Conservation (phyloP, 1,140 invertebrate genomes). For the Drosophila suzukii region DNA sequence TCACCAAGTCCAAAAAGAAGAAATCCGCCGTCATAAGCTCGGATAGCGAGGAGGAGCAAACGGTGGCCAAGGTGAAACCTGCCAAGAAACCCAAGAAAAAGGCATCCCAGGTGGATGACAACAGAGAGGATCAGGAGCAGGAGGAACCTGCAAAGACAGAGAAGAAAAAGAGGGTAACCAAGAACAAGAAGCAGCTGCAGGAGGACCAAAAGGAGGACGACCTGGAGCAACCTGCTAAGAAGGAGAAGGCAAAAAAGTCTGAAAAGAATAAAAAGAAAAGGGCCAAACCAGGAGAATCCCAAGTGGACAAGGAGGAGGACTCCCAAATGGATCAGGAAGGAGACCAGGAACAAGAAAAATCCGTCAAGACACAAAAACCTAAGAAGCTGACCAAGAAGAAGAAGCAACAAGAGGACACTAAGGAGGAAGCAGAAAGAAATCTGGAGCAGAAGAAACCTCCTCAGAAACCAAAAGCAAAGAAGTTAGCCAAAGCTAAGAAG, state of each 20-base stretch:
- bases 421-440: neutral
- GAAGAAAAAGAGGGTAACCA: neutral
- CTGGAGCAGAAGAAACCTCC: neutral
- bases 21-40: conserved; percentile 48
- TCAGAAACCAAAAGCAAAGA: conserved; percentile 33
- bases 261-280: conserved; percentile 18
- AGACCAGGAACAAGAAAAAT: no score
- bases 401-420: neutral
- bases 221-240: neutral
- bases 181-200: neutral
- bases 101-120: conserved; percentile 15
- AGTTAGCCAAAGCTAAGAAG: neutral
- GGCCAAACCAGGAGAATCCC: no score
- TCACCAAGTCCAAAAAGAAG: conserved; percentile 37
- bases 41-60: conserved; percentile 49
- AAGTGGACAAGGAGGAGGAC: neutral
- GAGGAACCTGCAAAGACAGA: neutral
- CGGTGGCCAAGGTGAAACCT: conserved; percentile 2
- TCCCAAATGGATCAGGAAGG: neutral
- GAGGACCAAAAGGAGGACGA: neutral
- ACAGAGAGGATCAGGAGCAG: conserved; percentile 7
- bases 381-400: neutral
- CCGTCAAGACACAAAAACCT: neutral
- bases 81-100: neutral
- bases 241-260: conserved; percentile 2